These are phyloP conservation scores for Mesorhabditis sp. DNA, from an alignment of 2,888 invertebrate species.

Conservation along the genomic window DNA sequence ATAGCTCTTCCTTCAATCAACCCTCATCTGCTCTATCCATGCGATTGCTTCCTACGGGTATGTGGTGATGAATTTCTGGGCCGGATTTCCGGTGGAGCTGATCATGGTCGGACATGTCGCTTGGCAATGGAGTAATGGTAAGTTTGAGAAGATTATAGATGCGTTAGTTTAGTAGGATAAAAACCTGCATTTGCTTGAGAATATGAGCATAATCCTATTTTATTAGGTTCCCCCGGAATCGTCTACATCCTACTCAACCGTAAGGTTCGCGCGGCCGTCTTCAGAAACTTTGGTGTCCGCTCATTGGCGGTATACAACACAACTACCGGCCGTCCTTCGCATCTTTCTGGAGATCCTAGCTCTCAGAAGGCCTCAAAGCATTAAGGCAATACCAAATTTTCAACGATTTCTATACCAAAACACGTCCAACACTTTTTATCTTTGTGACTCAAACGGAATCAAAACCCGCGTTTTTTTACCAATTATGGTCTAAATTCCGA, in stretches of 20 bases:
- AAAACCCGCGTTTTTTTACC: no score
- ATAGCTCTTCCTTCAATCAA: not conserved
- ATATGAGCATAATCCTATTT: not conserved
- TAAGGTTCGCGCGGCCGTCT: not conserved
- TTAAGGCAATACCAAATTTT: no score
- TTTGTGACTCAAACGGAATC: no score
- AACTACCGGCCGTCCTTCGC: not conserved
- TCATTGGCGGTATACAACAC: not conserved
- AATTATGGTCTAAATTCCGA: no score
- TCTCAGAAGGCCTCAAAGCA: no score
- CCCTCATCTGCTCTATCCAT: not conserved
- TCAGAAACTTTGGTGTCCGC: not conserved
- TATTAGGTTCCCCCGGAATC: not conserved
- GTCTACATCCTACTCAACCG: not conserved
- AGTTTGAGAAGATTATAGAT: not conserved
- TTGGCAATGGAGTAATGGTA: not conserved
- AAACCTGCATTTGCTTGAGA: not conserved
- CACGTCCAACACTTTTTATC: no score
- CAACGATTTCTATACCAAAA: no score
- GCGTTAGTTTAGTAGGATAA: no score
- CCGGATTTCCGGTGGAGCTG: not conserved
- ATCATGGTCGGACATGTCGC: constrained; percentile 5
- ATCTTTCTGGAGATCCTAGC: no score
- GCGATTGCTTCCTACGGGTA: constrained; percentile 4
- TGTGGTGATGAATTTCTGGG: constrained; percentile 6